A percentile compares a stretch with the other conserved stretches of the same genome.
Evolutionary conservation across 2,797 vertebrate genomes (phyloP).

Genomic region (Crenichthys baileyi): DNA sequence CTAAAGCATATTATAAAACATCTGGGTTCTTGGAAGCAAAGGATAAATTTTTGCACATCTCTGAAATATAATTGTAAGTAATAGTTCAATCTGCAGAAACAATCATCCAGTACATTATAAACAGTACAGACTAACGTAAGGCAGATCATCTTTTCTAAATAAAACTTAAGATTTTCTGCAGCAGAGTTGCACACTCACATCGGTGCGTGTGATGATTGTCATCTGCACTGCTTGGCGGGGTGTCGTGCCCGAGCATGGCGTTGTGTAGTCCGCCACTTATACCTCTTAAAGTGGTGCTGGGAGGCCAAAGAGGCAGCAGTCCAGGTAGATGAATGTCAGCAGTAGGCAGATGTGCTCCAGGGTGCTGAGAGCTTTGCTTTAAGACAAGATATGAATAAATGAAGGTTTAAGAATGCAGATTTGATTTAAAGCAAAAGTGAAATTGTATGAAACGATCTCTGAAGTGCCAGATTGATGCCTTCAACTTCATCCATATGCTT

Average conservation of each 20-base stretch:
- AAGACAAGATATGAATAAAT: slow-evolving; percentile 22
- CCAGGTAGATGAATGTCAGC: slow-evolving; percentile 74
- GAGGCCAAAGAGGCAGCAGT: slow-evolving; percentile 67
- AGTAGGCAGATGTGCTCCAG: slow-evolving; percentile 57
- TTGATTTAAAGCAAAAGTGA: slow-evolving; percentile 10
- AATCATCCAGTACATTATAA: neutral
- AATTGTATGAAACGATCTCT: slow-evolving; percentile 12
- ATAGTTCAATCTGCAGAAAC: neutral
- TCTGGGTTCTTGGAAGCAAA: too few relatives aligned
- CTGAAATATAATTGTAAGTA: too few relatives aligned
- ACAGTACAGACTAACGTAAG: neutral
- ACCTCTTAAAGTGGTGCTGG: slow-evolving; percentile 69
- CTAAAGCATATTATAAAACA: neutral
- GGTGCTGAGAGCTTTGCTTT: slow-evolving; percentile 53
- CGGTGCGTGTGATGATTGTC: slow-evolving; percentile 69
- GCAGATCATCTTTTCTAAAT: neutral
- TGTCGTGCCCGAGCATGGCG: slow-evolving; percentile 64
- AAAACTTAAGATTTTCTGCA: neutral
- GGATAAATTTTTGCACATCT: too few relatives aligned
- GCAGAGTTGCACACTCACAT: slow-evolving; percentile 55
- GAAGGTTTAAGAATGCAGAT: slow-evolving; percentile 1
- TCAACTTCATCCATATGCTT: slow-evolving; percentile 9
- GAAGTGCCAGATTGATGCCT: slow-evolving; percentile 7
- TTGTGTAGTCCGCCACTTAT: slow-evolving; percentile 66
- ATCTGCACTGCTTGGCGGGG: slow-evolving; percentile 68